Base-by-base conservation (phyloP, 2,113 vertebrate genomes). In the Pseudonaja textilis region DNA sequence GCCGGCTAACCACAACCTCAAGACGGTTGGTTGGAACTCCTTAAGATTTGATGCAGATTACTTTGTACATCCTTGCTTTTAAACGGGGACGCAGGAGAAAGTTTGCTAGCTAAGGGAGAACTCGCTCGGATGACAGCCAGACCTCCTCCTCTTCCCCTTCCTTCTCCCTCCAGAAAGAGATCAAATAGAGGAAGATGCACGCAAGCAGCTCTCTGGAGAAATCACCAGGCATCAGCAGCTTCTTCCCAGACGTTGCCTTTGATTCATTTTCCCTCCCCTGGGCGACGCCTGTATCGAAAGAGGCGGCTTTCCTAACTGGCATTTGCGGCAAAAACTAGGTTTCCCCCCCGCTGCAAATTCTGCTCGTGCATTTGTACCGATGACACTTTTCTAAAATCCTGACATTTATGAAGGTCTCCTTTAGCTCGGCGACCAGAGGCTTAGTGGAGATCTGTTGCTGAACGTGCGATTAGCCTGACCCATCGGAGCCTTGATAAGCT, bases 21-120 rank as follows among this genome's bases (percentile, higher is more conserved):
- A n/a, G n/a, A 56, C 50, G 86, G 88, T 89, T 25, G 47, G 3
- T 26, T 88, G 87, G 91, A 91, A 92, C 8, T 93, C 91, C 0
- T 54, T 1, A 52, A 56, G 87, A 16, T 93, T 95, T 93, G 94
- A 93, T 89, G 29, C 47, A 20, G 0, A 34, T 94, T 74, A 89
- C n/a, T 88, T 88, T 92, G 94, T 94, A 85, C 94, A 59, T 89
- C 93, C 55, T 74, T 54, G 3, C 50, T 92, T 93, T 94, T 94
- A 90, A 50, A 92, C 96, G 94, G 95, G 1, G 1, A 96, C 95
- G 95, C 97, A 95, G 95, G 95, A 96, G 95, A 39, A 85, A 85
- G 18, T 93, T 94, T 92, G 25, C 50, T n/a, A 29, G 93, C 61
- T 61, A 90, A 93, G 93, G 23, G 96, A 95, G 96, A 96, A 95